Base-by-base conservation (phyloP, 2,797 vertebrate genomes). In the Erethizon dorsatum region DNA sequence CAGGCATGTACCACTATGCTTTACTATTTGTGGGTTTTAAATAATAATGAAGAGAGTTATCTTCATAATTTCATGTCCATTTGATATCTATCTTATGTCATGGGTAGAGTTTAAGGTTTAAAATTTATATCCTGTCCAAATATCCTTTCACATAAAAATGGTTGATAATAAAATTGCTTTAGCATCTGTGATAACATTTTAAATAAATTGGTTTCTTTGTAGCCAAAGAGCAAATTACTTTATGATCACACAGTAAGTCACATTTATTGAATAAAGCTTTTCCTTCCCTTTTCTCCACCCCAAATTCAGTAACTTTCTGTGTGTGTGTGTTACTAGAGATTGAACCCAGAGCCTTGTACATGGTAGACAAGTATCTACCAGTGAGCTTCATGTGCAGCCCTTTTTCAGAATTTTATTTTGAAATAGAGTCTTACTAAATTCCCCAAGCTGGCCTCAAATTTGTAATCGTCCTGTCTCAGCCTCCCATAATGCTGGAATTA, bases 241-340 rank as follows among this genome's bases (percentile, higher is more conserved):
- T 75, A 37, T 80, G 83, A 88, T 92, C 28, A 54, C 85, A 54
- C 26, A 69, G 11, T 75, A 83, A 85, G 24, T 88, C 65, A 37
- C 54, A 59, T 88, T 84, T 91, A 71, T 80, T 91, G 69, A 95
- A 71, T 87, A n/a, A 92, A 93, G 28, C 9, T 28, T 56, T 82
- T 52, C n/a, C 88, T 57, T 22, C 31, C 24, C 50, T 90, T 63
- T 18, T 61, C 5, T 84, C 20, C 11, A 37, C 26, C 45, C 12
- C 26, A 7, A 31, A 3, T 67, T 75, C 69, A 91, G 33, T 82
- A 41, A 67, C n/a, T 94, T 28, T 80, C 17, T 82, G 41, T 28
- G 28, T 63, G 37, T 41, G n/a, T 73, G 52, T 37, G 11, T 10
- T 67, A 26, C n/a, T 80, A n/a, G 52, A 54, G 45, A 73, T 61